phyloP scores from a whole-genome alignment of 2,888 invertebrate species.

The Dolichomitus sp. region DNA sequence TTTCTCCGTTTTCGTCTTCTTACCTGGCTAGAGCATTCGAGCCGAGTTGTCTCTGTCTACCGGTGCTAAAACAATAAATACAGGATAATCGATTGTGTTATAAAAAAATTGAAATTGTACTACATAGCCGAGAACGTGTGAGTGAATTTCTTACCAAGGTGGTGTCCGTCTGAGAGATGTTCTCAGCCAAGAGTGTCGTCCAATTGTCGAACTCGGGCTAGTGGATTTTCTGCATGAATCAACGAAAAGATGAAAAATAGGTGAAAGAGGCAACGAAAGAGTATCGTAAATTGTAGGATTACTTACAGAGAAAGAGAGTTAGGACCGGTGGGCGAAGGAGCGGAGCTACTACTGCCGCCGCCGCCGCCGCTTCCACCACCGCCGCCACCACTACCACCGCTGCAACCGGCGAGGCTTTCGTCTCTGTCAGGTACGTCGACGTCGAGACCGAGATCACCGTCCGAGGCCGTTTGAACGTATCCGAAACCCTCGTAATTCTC shows the following conservation, averaged over 20 bases:
- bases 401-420: slow-evolving; percentile 27
- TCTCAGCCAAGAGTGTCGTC: slow-evolving; percentile 94
- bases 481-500: slow-evolving; percentile 84
- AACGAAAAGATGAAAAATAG: not conserved
- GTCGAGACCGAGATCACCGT: slow-evolving; percentile 63
- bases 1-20: slow-evolving; percentile 72
- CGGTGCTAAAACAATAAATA: slow-evolving; percentile 89
- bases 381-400: slow-evolving; percentile 70
- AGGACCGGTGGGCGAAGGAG: slow-evolving; percentile 82
- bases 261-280: not conserved
- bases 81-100: slow-evolving; percentile 30
- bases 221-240: slow-evolving; percentile 85
- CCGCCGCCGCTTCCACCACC: slow-evolving; percentile 4
- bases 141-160: slow-evolving; percentile 89
- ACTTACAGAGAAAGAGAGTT: slow-evolving; percentile 61
- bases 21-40: slow-evolving; percentile 96
- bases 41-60: slow-evolving; percentile 92
- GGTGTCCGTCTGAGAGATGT: slow-evolving; percentile 94
- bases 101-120: not conserved
- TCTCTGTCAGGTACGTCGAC: slow-evolving; percentile 30
- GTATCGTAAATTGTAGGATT: not conserved
- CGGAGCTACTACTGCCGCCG: slow-evolving; percentile 79
- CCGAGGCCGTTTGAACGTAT: slow-evolving; percentile 73
- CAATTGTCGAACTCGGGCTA: slow-evolving; percentile 89
- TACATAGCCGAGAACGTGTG: too few species aligned